Conservation (phyloP, 2,113 vertebrate species). For the Apodemus sylvaticus region DNA sequence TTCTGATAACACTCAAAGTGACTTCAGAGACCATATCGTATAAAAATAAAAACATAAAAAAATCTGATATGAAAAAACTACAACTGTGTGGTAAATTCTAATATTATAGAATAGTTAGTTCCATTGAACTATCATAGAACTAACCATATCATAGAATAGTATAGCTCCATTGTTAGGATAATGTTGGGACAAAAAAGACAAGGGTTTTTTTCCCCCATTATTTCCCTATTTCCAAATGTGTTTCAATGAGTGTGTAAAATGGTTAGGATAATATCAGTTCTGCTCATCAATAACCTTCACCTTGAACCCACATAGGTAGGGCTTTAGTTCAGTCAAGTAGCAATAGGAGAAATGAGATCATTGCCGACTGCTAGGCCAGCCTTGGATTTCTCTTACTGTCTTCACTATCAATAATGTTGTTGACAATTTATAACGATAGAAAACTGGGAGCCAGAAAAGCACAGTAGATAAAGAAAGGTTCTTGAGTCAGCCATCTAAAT, state of each 20-base stretch:
- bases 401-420: constrained; percentile 1
- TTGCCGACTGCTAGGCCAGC: neutral
- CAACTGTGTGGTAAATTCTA: neutral
- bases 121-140: too few species aligned
- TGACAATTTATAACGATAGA: constrained; percentile 19
- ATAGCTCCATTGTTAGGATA: neutral
- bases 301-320: neutral
- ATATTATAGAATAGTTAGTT: too few species aligned
- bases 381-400: constrained; percentile 16
- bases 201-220: neutral
- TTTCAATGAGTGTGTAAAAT: neutral
- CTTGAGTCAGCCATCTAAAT: neutral
- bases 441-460: constrained; percentile 18
- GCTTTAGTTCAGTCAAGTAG: neutral
- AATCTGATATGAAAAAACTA: neutral
- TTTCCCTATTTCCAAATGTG: neutral
- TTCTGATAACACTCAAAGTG: neutral
- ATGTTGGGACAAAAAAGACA: neutral
- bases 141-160: too few species aligned
- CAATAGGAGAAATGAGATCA: neutral
- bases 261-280: neutral
- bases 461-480: constrained; percentile 3
- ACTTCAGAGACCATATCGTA: neutral
- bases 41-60: constrained; percentile 38
- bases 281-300: neutral